phyloP scores from a whole-genome alignment of 2,797 vertebrate species.

The Sebastes umbrosus region DNA sequence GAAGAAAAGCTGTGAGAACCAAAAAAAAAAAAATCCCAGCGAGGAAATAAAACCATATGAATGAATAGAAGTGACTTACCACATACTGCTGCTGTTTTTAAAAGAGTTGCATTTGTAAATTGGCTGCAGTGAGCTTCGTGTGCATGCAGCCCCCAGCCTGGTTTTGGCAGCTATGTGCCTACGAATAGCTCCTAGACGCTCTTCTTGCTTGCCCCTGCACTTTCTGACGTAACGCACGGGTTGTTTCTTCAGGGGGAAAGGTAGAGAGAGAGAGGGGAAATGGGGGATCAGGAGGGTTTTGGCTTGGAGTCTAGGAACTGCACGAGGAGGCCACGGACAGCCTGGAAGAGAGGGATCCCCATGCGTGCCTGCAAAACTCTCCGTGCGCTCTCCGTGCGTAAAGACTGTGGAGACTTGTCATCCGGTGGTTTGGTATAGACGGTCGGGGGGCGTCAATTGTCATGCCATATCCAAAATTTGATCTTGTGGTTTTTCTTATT shows the following conservation, averaged over 20 bases:
- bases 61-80: slow-evolving; percentile 78
- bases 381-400: slow-evolving; percentile 69
- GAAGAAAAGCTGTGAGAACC: slow-evolving; percentile 69
- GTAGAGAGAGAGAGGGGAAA: slow-evolving; percentile 66
- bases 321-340: slow-evolving; percentile 61
- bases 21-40: slow-evolving; percentile 51
- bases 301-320: slow-evolving; percentile 59
- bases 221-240: slow-evolving; percentile 84
- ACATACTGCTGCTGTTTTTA: slow-evolving; percentile 73
- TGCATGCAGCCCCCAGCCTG: slow-evolving; percentile 69
- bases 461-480: not conserved
- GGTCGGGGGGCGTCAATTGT: slow-evolving; percentile 26
- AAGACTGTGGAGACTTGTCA: slow-evolving; percentile 50
- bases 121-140: slow-evolving; percentile 68
- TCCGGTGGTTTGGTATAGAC: slow-evolving; percentile 35
- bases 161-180: slow-evolving; percentile 81
- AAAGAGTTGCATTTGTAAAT: slow-evolving; percentile 71
- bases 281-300: slow-evolving; percentile 55
- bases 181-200: slow-evolving; percentile 80
- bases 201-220: slow-evolving; percentile 83
- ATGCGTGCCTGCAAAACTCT: slow-evolving; percentile 44
- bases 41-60: slow-evolving; percentile 49
- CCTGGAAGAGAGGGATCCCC: slow-evolving; percentile 52
- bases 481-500: slow-evolving; percentile 11
- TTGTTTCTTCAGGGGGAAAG: slow-evolving; percentile 78